phyloP scores from a whole-genome alignment of 2,888 invertebrate species.

The Amiota mariae region DNA sequence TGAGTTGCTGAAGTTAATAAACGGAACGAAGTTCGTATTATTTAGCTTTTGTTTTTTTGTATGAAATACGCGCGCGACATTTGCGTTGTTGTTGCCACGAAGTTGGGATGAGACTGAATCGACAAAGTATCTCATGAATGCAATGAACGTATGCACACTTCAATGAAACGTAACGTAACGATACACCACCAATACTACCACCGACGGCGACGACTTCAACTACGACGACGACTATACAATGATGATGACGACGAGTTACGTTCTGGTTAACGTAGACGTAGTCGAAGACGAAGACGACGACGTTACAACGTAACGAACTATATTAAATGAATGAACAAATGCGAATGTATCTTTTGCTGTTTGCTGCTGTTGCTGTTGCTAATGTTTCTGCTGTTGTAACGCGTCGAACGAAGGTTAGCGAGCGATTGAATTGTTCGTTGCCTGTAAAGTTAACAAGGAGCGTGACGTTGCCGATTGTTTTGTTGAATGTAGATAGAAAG shows the following conservation, averaged over 20 bases:
- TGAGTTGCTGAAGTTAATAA: neutral
- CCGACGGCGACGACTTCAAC: neutral
- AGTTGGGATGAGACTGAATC: slow-evolving; percentile 65
- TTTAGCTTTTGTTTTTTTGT: slow-evolving; percentile 31
- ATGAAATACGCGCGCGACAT: slow-evolving; percentile 26
- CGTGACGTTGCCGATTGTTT: slow-evolving; percentile 22
- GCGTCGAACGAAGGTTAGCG: slow-evolving; percentile 64
- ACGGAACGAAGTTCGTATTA: slow-evolving; percentile 48
- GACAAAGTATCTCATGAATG: slow-evolving; percentile 25
- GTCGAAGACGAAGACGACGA: neutral
- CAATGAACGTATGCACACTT: slow-evolving; percentile 40
- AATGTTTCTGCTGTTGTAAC: slow-evolving; percentile 51
- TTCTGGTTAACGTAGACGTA: neutral
- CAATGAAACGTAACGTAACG: slow-evolving; percentile 42
- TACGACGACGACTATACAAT: neutral
- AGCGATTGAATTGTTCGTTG: slow-evolving; percentile 60
- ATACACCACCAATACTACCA: slow-evolving; percentile 26
- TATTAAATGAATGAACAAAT: neutral
- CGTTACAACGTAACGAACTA: slow-evolving; percentile 10
- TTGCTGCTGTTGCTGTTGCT: neutral
- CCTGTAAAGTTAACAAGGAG: slow-evolving; percentile 53
- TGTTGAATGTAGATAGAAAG: too few species aligned
- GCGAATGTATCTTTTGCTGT: slow-evolving; percentile 4
- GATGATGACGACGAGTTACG: slow-evolving; percentile 3
- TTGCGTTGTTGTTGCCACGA: slow-evolving; percentile 61